Evolutionary conservation across 2,113 vertebrate species (phyloP).

Genomic region (Rostratula benghalensis): DNA sequence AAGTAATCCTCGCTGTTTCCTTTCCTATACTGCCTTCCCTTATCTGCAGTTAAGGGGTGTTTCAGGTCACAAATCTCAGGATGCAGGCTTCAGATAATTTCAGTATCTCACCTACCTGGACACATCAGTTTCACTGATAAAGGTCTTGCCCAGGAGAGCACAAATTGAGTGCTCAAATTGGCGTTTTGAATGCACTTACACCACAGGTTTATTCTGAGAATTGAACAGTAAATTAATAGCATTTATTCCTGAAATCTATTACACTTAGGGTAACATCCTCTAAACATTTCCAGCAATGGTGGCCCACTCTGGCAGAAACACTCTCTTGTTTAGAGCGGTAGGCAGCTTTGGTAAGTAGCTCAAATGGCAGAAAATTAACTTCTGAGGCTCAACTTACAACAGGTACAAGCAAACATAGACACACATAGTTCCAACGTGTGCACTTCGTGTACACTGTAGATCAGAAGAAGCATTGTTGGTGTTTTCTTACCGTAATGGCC

Average conservation of each 20-base stretch:
- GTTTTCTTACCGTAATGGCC: constrained; percentile 84
- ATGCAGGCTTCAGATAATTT: background rate
- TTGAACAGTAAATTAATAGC: background rate
- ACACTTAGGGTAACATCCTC: background rate
- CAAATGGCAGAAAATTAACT: background rate
- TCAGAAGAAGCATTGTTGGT: background rate
- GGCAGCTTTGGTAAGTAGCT: background rate
- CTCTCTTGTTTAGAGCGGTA: background rate
- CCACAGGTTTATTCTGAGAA: background rate
- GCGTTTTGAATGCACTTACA: background rate
- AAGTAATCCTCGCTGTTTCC: background rate
- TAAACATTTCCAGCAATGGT: background rate
- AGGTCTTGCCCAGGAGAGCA: background rate
- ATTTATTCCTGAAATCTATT: background rate
- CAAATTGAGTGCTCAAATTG: background rate
- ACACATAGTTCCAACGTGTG: background rate
- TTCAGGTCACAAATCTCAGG: background rate
- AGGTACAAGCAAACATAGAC: background rate
- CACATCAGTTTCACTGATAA: background rate
- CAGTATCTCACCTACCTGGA: background rate
- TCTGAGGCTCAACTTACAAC: background rate
- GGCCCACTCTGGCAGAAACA: background rate
- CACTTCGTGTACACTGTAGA: too few relatives aligned
- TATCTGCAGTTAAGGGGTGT: background rate
- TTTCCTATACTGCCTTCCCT: background rate